These are phyloP conservation scores for Pangasius macronema DNA, from an alignment of 2,797 vertebrate genomes.

Conservation along the genomic window DNA sequence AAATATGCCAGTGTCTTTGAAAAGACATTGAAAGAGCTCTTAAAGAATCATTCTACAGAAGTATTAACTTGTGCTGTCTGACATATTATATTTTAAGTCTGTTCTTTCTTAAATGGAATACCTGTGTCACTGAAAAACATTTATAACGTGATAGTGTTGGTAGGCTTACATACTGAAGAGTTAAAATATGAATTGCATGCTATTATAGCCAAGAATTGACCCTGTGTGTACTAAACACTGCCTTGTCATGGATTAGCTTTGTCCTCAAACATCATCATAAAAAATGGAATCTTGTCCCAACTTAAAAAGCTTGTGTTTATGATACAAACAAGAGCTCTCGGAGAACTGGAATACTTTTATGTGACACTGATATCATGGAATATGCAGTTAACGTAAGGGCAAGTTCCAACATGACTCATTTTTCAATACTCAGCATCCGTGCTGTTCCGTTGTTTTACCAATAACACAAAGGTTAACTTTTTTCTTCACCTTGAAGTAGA, in stretches of 20 bases:
- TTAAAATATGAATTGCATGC: neutral
- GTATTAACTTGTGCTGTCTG: neutral
- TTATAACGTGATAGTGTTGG: neutral
- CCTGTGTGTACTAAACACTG: conserved; percentile 45
- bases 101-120: too few species aligned
- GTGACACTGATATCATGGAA: conserved; percentile 61
- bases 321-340: conserved; percentile 66
- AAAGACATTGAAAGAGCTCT: neutral
- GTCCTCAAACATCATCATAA: conserved; percentile 37
- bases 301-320: conserved; percentile 67
- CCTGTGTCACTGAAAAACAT: neutral
- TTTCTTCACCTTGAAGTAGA: conserved; percentile 30
- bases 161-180: too few species aligned
- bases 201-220: neutral
- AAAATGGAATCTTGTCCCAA: conserved; percentile 61
- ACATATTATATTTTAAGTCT: neutral
- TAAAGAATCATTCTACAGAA: neutral
- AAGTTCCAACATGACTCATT: conserved; percentile 25
- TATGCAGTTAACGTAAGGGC: conserved; percentile 52
- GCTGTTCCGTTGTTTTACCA: conserved; percentile 29
- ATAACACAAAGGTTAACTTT: conserved; percentile 44
- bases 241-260: conserved; percentile 44
- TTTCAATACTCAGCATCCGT: conserved; percentile 25
- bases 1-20: neutral
- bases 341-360: conserved; percentile 62